A percentile compares a stretch with the other conserved stretches of the same genome.
Evolutionary conservation across 2,797 vertebrate species (phyloP).

Genomic region (Mustela erminea): DNA sequence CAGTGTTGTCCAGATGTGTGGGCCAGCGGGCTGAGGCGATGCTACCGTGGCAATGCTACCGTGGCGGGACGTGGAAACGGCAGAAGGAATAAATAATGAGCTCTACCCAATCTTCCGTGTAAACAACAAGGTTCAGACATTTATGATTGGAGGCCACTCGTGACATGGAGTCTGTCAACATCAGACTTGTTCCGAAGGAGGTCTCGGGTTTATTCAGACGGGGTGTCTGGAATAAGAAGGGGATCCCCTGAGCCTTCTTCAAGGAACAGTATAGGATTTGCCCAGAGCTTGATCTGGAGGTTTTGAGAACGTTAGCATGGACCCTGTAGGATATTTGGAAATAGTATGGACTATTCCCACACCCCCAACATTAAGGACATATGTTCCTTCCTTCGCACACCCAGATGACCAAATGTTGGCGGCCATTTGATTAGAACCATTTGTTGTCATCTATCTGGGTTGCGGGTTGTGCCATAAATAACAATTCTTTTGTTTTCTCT

Average conservation of each 20-base stretch:
- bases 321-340: neutral
- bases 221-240: neutral
- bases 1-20: fast-evolving
- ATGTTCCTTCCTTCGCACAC: neutral
- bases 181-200: neutral
- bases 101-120: neutral
- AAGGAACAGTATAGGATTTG: neutral
- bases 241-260: neutral
- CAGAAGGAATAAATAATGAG: neutral
- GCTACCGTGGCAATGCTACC: fast-evolving
- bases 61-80: neutral
- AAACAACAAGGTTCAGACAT: neutral
- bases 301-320: neutral
- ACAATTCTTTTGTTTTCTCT: neutral
- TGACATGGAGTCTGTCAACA: neutral
- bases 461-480: neutral
- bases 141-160: neutral
- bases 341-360: neutral
- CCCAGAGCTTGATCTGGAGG: neutral
- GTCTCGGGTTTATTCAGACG: neutral
- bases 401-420: neutral
- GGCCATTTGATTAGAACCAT: neutral
- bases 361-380: neutral
- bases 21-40: fast-evolving
- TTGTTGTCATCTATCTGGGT: neutral